A percentile compares a stretch with the other conserved stretches of the same genome.
Conservation (phyloP, 2,797 vertebrate genomes). For the Botia almorhae region DNA sequence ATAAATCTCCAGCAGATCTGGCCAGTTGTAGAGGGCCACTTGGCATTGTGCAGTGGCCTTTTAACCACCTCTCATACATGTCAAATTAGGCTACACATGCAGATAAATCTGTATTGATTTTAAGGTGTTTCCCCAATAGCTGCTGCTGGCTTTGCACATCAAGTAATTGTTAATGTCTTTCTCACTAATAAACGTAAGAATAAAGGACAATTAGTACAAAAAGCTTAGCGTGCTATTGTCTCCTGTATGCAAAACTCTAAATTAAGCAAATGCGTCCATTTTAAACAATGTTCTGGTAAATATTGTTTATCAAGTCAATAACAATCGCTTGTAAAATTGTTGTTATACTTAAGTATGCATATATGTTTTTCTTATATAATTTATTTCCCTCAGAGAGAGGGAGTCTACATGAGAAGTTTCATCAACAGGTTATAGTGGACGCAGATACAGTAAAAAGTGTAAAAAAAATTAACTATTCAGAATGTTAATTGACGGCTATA, state of each 20-base stretch:
- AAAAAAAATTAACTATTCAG: background rate
- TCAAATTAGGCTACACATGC: slow-evolving; percentile 29
- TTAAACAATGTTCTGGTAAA: background rate
- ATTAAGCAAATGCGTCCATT: slow-evolving; percentile 11
- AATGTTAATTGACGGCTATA: background rate
- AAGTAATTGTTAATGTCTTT: slow-evolving; percentile 8
- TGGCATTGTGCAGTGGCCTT: slow-evolving; percentile 47
- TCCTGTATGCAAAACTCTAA: background rate
- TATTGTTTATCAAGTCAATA: background rate
- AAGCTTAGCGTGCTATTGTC: background rate
- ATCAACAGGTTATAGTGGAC: slow-evolving; percentile 13
- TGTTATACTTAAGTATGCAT: slow-evolving; percentile 9
- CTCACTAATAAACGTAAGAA: background rate
- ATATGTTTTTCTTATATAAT: slow-evolving; percentile 12
- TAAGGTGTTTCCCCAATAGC: slow-evolving; percentile 17
- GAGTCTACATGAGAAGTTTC: slow-evolving; percentile 6
- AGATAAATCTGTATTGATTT: slow-evolving; percentile 49
- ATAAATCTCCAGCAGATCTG: slow-evolving; percentile 53
- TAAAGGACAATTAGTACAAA: background rate
- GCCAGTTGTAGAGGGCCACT: slow-evolving; percentile 42
- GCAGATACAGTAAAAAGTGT: background rate
- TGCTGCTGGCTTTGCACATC: slow-evolving; percentile 22
- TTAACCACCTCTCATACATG: slow-evolving; percentile 35
- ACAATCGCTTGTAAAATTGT: background rate
- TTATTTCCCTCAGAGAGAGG: background rate